Base-by-base conservation (phyloP, 2,113 vertebrate species). In the Trichomycterus rosablanca region DNA sequence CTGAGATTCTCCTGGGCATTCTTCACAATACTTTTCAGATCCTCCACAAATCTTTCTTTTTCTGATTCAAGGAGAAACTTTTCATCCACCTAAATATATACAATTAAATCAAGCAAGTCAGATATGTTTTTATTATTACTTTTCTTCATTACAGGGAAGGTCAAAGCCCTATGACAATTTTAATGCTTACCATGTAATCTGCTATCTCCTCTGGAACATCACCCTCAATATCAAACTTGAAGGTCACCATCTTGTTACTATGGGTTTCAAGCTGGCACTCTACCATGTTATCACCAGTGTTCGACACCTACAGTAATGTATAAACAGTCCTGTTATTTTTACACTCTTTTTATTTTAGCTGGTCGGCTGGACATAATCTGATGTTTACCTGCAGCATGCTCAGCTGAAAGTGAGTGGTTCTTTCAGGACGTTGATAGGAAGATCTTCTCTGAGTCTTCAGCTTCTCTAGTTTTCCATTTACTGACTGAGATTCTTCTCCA, bases 241-340 rank as follows among this genome's bases (percentile, higher is more conserved):
- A 96, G 19, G 92, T 95, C 57, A 96, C 93, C 93, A 94, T 95
- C 72, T 96, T 96, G 74, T 92, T 94, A 73, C 88, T 95, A 55
- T 96, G 93, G 3, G 93, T 96, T 79, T 96, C 93, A 40, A 96
- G 71, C 64, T 96, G 93, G 75, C 93, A 96, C 50, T 96, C 93
- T 19, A 95, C 92, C 88, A 92, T 90, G 67, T 94, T 96, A 76
- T 96, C 93, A 16, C 93, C 93, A 42, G 81, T 87, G 14, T 80
- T 74, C 1, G 91, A 95, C 24, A 93, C 91, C 93, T 95, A 37
- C 2, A 30, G 6, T n/a, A 54, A 22, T 55, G 53, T 56, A 15
- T 53, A n/a, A 71, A 23, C 26, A n/a, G n/a, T 52, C 2, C 0
- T n/a, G n/a, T 30, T 42, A 2, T 15, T 18, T 7, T 51, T 30